phyloP scores from a whole-genome alignment of 2,113 vertebrate species.

The Petaurus breviceps region DNA sequence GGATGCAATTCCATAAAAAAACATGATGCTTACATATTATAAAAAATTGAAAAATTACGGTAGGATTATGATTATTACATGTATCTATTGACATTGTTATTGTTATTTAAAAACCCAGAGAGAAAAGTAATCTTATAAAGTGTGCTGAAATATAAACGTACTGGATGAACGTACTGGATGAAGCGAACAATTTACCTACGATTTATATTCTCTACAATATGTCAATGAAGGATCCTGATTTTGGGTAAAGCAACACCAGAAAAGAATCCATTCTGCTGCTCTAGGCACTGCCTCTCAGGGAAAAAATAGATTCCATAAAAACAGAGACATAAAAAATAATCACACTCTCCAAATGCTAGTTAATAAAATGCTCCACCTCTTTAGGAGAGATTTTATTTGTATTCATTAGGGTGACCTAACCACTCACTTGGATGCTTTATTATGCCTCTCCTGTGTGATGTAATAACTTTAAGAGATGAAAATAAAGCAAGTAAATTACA shows the following conservation, averaged over 20 bases:
- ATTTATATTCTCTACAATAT: not conserved
- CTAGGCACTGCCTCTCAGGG: constrained; percentile 69
- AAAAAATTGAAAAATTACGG: not conserved
- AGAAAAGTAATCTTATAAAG: constrained; percentile 12
- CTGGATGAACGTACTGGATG: constrained; percentile 31
- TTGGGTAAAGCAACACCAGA: constrained; percentile 47
- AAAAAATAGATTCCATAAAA: constrained; percentile 78
- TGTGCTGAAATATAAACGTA: not conserved
- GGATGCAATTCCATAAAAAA: constrained; percentile 17
- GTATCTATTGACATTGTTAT: not conserved
- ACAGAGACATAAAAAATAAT: constrained; percentile 76
- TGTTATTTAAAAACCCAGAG: not conserved
- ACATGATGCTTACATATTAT: not conserved
- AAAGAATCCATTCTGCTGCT: constrained; percentile 59
- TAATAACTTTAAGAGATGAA: constrained; percentile 55
- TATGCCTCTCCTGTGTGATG: constrained; percentile 62
- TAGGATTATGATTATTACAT: not conserved
- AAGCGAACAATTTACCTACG: constrained; percentile 1
- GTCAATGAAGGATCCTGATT: constrained; percentile 24
- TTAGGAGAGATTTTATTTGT: constrained; percentile 81
- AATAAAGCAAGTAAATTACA: constrained; percentile 47
- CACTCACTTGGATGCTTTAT: constrained; percentile 66
- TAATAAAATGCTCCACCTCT: constrained; percentile 78
- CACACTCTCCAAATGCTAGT: constrained; percentile 78
- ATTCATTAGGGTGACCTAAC: constrained; percentile 80